phyloP scores from a whole-genome alignment of 2,113 vertebrate species.

The Opisthocomus hoazin region DNA sequence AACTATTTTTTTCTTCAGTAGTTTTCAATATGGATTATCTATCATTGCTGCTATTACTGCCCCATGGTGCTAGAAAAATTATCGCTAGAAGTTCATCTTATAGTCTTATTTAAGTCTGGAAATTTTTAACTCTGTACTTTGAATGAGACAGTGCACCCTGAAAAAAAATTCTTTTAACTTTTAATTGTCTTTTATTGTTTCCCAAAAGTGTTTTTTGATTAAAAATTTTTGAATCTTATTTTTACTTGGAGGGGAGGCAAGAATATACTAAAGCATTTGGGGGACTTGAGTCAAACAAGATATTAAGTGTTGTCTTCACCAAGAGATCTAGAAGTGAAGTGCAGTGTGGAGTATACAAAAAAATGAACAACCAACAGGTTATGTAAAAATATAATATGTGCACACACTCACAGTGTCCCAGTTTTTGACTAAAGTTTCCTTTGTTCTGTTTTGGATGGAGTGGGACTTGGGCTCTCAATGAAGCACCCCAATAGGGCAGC shows the following conservation, averaged over 20 bases:
- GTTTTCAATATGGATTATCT: not conserved
- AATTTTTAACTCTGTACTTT: not conserved
- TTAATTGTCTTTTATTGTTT: not conserved
- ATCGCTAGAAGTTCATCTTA: not conserved
- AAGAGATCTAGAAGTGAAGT: not conserved
- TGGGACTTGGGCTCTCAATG: rapidly evolving
- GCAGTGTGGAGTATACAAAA: not conserved
- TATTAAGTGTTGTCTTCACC: not conserved
- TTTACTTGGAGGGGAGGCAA: not conserved
- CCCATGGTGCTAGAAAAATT: not conserved
- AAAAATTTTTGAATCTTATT: not conserved
- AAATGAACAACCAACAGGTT: not conserved
- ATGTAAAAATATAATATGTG: not conserved
- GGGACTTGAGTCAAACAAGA: not conserved
- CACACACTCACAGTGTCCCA: not conserved
- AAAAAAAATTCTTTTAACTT: not conserved
- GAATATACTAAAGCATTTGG: not conserved
- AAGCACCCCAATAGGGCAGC: not conserved
- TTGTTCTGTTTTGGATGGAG: not conserved
- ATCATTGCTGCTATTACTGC: not conserved
- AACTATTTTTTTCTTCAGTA: not conserved
- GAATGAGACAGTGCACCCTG: not conserved
- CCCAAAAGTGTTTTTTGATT: not conserved
- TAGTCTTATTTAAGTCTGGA: not conserved
- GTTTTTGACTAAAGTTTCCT: not conserved